Evolutionary conservation across 2,888 invertebrate species (phyloP), one percentile per base, ranked within the genome.

Genomic region (Bembecia ichneumoniformis): DNA sequence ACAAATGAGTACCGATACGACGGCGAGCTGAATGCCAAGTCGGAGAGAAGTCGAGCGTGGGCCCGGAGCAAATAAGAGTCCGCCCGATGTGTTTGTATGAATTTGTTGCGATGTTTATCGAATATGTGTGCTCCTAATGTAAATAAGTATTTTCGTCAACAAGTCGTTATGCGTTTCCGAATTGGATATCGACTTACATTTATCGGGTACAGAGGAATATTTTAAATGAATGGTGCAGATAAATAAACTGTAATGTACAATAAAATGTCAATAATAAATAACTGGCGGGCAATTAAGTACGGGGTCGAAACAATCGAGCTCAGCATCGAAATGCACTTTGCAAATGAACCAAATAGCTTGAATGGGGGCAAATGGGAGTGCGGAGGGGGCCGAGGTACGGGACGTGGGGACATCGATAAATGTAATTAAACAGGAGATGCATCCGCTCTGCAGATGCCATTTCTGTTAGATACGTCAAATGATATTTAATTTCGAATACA

Each of bases 291-390:
- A 83, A 87, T 86, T 83, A 83, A 82, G 72, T 69, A 62, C 70
- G 64, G 78, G 77, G 78, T 74, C 74, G 74, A 73, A 69, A 80
- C 80, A 78, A 81, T 82, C 68, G 77, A 64, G 68, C 64, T 58
- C 70, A 70, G 81, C 82, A 86, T 84, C 75, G 82, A 84, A 84
- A 82, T 86, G 86, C 84, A 87, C 86, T 86, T 83, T 81, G 82
- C 82, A 86, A 86, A 86, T 86, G 83, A 86, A 82, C 77, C 76
- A 72, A 76, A 78, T 68, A 65, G 71, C 58, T 52, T 56, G 57
- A 52, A 51, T 55, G 62, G 56, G 58, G 52, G 52, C 49, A 48
- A 47, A 48, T 52, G 54, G 47, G n/a, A n/a, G n/a, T n/a, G n/a
- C 28, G 9, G 20, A 7, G 45, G 47, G 50, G 50, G 57, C 57